phyloP scores from a whole-genome alignment of 2,888 invertebrate species.

The Rhogogaster chlorosoma region DNA sequence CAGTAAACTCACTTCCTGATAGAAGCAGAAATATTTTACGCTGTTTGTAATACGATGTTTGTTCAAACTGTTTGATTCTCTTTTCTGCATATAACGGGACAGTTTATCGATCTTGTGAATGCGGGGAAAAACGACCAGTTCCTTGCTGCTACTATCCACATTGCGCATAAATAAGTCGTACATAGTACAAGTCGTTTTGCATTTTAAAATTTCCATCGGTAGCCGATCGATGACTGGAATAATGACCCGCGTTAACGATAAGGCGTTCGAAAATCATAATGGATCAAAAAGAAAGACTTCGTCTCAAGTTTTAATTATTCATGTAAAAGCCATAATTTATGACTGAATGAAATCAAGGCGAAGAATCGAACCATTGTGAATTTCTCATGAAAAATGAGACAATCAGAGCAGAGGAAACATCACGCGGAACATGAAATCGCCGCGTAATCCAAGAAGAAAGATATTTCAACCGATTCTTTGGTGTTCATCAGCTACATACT shows the following conservation, averaged over 20 bases:
- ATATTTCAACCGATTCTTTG: conserved; percentile 8
- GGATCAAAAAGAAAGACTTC: background rate
- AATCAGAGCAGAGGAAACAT: background rate
- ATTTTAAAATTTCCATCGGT: background rate
- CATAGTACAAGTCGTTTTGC: background rate
- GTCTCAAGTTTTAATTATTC: background rate
- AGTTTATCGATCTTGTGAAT: conserved; percentile 24
- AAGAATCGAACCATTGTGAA: background rate
- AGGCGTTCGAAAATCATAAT: background rate
- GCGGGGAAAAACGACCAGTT: background rate
- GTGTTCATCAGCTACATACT: conserved; percentile 14
- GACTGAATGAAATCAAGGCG: background rate
- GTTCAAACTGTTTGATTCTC: background rate
- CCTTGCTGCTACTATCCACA: background rate
- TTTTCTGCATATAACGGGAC: background rate
- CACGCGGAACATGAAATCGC: background rate
- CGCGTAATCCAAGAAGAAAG: conserved; percentile 2
- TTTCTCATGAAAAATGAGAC: background rate
- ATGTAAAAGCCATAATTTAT: conserved; percentile 55
- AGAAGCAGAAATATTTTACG: background rate
- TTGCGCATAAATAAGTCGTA: conserved; percentile 16
- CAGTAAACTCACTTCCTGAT: background rate
- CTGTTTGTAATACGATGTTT: background rate
- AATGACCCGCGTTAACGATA: background rate
- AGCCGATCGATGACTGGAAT: background rate